Percentiles rank a stretch among this genome's conserved stretches.
These are phyloP conservation scores for Plutomurus gul DNA, from an alignment of 1,140 invertebrate species.

Conservation along the genomic window DNA sequence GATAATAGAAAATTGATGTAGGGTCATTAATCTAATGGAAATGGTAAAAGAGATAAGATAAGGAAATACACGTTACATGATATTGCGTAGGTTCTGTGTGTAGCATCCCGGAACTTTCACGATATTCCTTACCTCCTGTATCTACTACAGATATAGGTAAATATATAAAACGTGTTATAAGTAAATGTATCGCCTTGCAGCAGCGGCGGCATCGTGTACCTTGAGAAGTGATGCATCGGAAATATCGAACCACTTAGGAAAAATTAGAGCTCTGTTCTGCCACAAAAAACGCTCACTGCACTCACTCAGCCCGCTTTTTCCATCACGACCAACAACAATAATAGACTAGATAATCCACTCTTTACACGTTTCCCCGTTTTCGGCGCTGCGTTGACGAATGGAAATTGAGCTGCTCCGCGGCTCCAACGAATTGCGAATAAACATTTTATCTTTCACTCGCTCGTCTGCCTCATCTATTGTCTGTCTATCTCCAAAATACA, in stretches of 20 bases:
- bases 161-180: neutral
- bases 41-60: slow-evolving; percentile 8
- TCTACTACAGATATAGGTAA: no score
- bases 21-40: slow-evolving; percentile 12
- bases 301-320: neutral
- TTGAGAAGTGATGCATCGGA: neutral
- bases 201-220: no score
- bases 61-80: neutral
- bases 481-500: neutral
- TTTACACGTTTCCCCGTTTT: neutral
- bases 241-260: slow-evolving; percentile 3
- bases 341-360: slow-evolving; percentile 19
- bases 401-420: neutral
- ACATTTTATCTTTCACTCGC: slow-evolving; percentile 4
- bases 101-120: neutral
- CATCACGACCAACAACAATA: neutral
- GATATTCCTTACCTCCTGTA: neutral
- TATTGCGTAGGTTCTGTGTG: neutral
- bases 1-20: neutral
- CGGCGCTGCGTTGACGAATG: neutral
- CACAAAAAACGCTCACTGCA: neutral
- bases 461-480: neutral
- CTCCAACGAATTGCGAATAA: neutral
- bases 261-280: slow-evolving; percentile 7
- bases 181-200: neutral